Evolutionary conservation across 2,888 invertebrate genomes (phyloP).

Genomic region (Leptinotarsa haldemani): DNA sequence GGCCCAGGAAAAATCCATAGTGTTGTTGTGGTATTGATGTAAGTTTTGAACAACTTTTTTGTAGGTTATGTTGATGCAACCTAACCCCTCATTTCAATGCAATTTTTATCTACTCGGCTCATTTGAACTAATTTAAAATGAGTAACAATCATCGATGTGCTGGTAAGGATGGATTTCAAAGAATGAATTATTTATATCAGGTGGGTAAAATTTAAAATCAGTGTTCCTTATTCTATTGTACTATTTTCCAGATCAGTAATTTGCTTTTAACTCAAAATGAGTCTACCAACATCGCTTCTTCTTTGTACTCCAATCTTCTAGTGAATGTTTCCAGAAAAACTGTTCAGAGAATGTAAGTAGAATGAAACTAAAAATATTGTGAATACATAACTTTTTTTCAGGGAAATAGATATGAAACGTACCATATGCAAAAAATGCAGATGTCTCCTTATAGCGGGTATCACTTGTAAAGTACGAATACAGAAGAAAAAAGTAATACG

Average conservation of each 20-base stretch:
- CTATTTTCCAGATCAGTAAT: conserved; percentile 52
- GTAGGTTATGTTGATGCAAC: neutral
- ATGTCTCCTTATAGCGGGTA: conserved; percentile 66
- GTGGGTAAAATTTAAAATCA: conserved; percentile 60
- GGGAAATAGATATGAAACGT: conserved; percentile 68
- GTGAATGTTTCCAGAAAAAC: conserved; percentile 61
- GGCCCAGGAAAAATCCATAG: conserved; percentile 71
- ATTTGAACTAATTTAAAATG: conserved; percentile 33
- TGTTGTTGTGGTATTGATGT: neutral
- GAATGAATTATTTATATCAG: conserved; percentile 79
- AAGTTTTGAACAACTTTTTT: neutral
- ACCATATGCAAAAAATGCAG: conserved; percentile 70
- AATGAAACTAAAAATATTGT: conserved; percentile 24
- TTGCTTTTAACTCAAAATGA: conserved; percentile 49
- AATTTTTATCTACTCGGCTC: conserved; percentile 1
- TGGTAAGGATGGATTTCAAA: conserved; percentile 76
- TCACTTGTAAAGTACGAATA: conserved; percentile 67
- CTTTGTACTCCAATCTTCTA: conserved; percentile 59
- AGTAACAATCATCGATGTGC: conserved; percentile 69
- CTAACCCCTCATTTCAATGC: conserved; percentile 13
- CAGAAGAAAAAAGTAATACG: conserved; percentile 66
- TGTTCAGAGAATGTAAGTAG: conserved; percentile 63
- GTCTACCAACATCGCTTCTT: conserved; percentile 49
- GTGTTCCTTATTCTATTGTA: conserved; percentile 10
- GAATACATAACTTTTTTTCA: conserved; percentile 52